Conservation (phyloP, 2,888 invertebrate species). For the Biston betularia region DNA sequence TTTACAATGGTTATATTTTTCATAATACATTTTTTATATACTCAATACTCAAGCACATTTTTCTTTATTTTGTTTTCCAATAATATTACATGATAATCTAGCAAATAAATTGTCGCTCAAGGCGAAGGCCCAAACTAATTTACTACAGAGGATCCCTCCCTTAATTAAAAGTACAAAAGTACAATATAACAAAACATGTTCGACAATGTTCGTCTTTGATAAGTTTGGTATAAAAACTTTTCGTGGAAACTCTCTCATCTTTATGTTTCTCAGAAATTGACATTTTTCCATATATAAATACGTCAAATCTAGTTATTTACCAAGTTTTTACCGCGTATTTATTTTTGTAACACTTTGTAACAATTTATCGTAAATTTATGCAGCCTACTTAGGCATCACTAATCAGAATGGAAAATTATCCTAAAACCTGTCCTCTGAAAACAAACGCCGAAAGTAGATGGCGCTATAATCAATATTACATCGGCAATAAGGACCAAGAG, state of each 20-base stretch:
- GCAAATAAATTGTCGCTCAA: no score
- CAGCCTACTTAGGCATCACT: neutral
- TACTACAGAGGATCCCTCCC: no score
- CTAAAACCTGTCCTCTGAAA: constrained; percentile 42
- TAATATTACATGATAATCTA: no score
- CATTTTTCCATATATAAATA: neutral
- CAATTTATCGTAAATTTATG: constrained; percentile 5
- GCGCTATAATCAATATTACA: constrained; percentile 69
- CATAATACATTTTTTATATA: neutral
- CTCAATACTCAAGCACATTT: neutral
- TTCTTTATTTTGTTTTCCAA: neutral
- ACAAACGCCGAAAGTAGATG: constrained; percentile 55
- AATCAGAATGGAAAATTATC: constrained; percentile 30
- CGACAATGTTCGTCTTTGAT: no score
- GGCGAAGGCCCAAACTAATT: no score
- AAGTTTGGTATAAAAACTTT: no score
- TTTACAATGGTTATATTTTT: neutral
- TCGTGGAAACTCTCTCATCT: no score
- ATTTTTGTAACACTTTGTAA: neutral
- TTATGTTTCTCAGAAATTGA: no score
- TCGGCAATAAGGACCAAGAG: constrained; percentile 66
- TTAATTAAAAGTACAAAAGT: no score
- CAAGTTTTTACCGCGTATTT: neutral
- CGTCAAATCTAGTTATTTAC: neutral
- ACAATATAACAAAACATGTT: no score